Evolutionary conservation across 2,113 vertebrate species (phyloP).

Genomic region (Osmerus mordax): DNA sequence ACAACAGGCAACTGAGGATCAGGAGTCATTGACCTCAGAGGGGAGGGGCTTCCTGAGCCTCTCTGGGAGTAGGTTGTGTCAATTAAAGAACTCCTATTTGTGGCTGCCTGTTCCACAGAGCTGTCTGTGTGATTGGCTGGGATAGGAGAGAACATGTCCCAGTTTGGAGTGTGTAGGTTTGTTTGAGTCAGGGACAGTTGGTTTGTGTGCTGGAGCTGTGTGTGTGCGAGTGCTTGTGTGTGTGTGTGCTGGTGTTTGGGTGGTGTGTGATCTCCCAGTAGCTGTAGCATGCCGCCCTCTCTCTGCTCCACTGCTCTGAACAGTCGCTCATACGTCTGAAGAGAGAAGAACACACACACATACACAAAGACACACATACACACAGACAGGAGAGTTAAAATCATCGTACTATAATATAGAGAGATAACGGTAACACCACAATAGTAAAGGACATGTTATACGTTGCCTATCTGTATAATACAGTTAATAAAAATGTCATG

Average conservation of each 20-base stretch:
- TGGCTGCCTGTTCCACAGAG: slow-evolving; percentile 74
- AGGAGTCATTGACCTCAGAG: slow-evolving; percentile 64
- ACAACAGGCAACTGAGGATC: slow-evolving; percentile 68
- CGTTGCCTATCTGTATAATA: too few species aligned
- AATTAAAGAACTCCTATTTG: slow-evolving; percentile 72
- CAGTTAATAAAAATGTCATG: too few species aligned
- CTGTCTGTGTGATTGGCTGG: slow-evolving; percentile 76
- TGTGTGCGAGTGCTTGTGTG: slow-evolving; percentile 49
- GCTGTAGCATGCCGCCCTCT: slow-evolving; percentile 82
- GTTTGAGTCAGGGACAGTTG: slow-evolving; percentile 47
- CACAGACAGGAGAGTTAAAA: neutral
- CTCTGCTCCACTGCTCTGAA: slow-evolving; percentile 84
- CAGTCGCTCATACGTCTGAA: slow-evolving; percentile 87
- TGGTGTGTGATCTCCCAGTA: slow-evolving; percentile 88
- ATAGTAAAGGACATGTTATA: too few species aligned
- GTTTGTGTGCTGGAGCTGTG: slow-evolving; percentile 58
- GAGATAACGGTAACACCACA: too few species aligned
- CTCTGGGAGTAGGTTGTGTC: slow-evolving; percentile 73
- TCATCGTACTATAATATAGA: too few species aligned
- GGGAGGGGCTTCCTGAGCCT: slow-evolving; percentile 68
- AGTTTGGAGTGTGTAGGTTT: slow-evolving; percentile 79
- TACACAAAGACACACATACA: slow-evolving; percentile 15
- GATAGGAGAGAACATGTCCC: slow-evolving; percentile 78
- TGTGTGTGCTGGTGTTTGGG: slow-evolving; percentile 61
- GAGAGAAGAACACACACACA: slow-evolving; percentile 31